Evolutionary conservation across 2,113 vertebrate species (phyloP).

Genomic region (Nibea albiflora): DNA sequence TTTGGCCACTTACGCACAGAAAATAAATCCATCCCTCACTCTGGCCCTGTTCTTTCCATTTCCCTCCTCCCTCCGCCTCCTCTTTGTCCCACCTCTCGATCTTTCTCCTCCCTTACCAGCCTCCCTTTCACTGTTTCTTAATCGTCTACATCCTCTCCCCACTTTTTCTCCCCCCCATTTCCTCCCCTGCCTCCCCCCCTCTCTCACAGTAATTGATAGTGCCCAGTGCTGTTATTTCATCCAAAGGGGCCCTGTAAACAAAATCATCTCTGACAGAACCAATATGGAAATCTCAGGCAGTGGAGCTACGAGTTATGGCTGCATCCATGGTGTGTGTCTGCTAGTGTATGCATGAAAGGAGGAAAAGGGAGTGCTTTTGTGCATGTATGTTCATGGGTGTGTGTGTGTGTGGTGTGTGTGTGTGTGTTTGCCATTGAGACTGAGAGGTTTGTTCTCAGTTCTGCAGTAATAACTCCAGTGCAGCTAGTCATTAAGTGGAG

Average conservation of each 20-base stretch:
- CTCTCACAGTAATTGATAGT: constrained; percentile 76
- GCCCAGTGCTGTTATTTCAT: constrained; percentile 81
- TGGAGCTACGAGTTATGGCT: constrained; percentile 72
- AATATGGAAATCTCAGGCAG: constrained; percentile 82
- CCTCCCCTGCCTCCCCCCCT: neutral
- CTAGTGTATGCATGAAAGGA: neutral
- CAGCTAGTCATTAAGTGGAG: constrained; percentile 68
- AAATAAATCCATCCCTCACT: constrained; percentile 44
- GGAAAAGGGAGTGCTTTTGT: neutral
- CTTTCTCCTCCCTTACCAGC: neutral
- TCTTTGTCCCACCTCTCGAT: constrained; percentile 12
- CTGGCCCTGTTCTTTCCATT: neutral
- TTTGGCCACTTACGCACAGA: constrained; percentile 24
- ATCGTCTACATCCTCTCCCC: constrained; percentile 1
- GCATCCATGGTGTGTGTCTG: constrained; percentile 19
- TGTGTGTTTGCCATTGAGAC: constrained; percentile 39
- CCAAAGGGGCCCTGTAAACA: constrained; percentile 83
- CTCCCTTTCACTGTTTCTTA: constrained; percentile 8
- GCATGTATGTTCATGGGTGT: constrained; percentile 13
- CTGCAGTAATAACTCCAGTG: constrained; percentile 79
- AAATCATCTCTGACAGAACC: constrained; percentile 80
- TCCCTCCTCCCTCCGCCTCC: neutral
- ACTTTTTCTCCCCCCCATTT: neutral
- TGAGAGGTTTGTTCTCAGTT: constrained; percentile 62
- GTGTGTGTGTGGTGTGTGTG: neutral